Conservation (phyloP, 2,113 vertebrate genomes). For the Pterocles burchelli region DNA sequence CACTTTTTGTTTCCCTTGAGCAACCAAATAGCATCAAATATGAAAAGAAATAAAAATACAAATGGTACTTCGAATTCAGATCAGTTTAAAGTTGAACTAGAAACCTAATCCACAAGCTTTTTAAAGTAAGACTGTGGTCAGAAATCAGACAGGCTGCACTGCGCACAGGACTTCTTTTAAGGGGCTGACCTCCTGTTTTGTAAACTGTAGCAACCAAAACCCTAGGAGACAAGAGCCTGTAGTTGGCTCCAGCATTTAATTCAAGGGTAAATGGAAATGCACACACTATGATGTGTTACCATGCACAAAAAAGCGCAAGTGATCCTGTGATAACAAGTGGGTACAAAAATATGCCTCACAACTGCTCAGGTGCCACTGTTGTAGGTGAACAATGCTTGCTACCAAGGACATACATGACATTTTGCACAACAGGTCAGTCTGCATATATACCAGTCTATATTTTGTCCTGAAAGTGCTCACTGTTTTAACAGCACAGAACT, state of each 20-base stretch:
- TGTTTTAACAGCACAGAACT: not conserved
- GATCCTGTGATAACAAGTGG: not conserved
- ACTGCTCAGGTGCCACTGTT: not conserved
- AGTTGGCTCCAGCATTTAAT: not conserved
- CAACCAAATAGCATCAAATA: not conserved
- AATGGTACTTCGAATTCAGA: not conserved
- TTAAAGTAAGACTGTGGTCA: not conserved
- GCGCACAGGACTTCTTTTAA: not conserved
- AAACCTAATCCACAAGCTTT: not conserved
- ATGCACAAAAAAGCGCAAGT: accelerated
- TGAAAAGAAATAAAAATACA: not conserved
- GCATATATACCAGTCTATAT: accelerated
- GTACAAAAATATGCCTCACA: not conserved
- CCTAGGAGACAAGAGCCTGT: not conserved
- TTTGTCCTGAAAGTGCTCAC: not conserved
- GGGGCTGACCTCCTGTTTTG: not conserved
- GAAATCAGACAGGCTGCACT: not conserved
- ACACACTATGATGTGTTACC: accelerated
- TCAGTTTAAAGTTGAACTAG: not conserved
- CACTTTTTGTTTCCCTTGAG: not conserved
- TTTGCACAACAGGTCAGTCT: not conserved
- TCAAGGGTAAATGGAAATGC: not conserved
- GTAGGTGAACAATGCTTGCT: accelerated
- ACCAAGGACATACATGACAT: accelerated
- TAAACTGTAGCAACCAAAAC: not conserved